Percentiles rank a stretch among this genome's conserved stretches.
phyloP scores from a whole-genome alignment of 30 jellyfish, hydroid and myxozoan species.

The Sanderia malayensis region DNA sequence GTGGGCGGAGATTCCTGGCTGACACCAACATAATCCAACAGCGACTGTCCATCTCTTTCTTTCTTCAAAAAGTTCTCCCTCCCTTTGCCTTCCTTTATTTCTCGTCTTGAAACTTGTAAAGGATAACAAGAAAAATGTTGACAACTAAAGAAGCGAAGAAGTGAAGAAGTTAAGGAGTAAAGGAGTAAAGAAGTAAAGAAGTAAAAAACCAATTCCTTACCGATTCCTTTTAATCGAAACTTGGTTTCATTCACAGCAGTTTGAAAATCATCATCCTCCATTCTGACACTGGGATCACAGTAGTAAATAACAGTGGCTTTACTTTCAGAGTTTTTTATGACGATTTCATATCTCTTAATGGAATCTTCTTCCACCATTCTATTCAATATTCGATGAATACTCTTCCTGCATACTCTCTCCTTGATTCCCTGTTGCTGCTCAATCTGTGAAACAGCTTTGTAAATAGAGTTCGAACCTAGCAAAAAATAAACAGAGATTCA shows the following conservation, averaged over 20 bases:
- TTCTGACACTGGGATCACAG: slow-evolving; percentile 40
- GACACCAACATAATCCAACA: slow-evolving; percentile 19
- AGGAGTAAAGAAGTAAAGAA: not conserved
- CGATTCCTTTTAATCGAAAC: slow-evolving; percentile 36
- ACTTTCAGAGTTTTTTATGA: slow-evolving; percentile 14
- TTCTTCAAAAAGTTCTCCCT: not conserved
- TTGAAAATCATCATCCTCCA: slow-evolving; percentile 32
- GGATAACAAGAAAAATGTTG: not conserved
- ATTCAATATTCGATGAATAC: slow-evolving; percentile 14
- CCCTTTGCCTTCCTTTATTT: not conserved
- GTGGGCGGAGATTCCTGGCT: not conserved
- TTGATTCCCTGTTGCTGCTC: slow-evolving; percentile 34
- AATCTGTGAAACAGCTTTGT: slow-evolving; percentile 9
- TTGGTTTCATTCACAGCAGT: slow-evolving; percentile 40
- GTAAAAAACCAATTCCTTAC: slow-evolving; percentile 20
- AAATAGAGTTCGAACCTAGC: slow-evolving; percentile 31
- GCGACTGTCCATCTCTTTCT: not conserved
- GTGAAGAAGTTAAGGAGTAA: not conserved
- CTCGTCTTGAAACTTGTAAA: slow-evolving; percentile 6
- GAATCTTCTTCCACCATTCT: slow-evolving; percentile 14
- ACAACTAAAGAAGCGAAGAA: too few species aligned
- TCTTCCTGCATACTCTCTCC: slow-evolving; percentile 48
- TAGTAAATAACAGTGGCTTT: slow-evolving; percentile 9
- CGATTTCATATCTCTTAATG: slow-evolving; percentile 33
- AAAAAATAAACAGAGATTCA: too few species aligned